phyloP scores from a whole-genome alignment of 2,113 vertebrate species.

The Xenopus laevis region DNA sequence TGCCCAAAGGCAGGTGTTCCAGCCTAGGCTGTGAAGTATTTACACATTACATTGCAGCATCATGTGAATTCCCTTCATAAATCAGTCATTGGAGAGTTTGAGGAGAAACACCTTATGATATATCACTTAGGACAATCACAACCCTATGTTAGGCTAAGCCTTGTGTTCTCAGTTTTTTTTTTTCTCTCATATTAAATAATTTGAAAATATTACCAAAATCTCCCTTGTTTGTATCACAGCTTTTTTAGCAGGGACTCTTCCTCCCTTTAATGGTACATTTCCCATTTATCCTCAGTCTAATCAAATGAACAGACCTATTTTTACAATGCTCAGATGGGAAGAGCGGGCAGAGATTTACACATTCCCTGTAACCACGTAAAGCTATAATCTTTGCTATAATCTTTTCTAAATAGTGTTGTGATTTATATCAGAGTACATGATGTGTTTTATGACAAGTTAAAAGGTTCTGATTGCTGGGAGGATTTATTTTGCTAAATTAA shows the following conservation, averaged over 20 bases:
- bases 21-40: too few relatives aligned
- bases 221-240: neutral
- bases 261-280: slow-evolving; percentile 10
- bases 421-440: slow-evolving; percentile 26
- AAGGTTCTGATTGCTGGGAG: slow-evolving; percentile 36
- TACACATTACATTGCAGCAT: too few relatives aligned
- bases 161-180: too few relatives aligned
- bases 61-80: too few relatives aligned
- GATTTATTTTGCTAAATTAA: slow-evolving; percentile 43
- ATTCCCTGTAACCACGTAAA: slow-evolving; percentile 19
- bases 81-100: too few relatives aligned
- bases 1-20: too few relatives aligned
- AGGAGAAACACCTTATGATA: too few relatives aligned
- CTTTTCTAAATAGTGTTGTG: slow-evolving; percentile 38
- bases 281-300: neutral
- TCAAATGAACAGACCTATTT: too few relatives aligned
- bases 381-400: slow-evolving; percentile 35
- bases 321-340: neutral
- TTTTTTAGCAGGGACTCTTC: neutral
- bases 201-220: too few relatives aligned
- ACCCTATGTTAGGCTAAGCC: too few relatives aligned
- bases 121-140: too few relatives aligned
- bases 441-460: slow-evolving; percentile 40
- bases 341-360: slow-evolving; percentile 23
- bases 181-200: too few relatives aligned